Conservation (phyloP, 2,797 vertebrate genomes). For the Discoglossus pictus region DNA sequence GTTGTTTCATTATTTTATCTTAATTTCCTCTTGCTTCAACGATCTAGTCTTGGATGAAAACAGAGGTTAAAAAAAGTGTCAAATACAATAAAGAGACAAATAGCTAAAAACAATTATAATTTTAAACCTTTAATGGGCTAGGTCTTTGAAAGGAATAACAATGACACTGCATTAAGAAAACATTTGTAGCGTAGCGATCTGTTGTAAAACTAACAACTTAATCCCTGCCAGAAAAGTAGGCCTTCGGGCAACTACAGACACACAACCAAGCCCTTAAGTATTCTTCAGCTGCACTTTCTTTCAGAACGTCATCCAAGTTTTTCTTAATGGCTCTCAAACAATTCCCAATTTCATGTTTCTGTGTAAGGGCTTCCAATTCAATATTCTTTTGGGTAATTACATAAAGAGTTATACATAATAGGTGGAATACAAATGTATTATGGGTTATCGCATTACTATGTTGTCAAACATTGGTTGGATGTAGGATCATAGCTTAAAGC, state of each 20-base stretch:
- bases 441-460: too few relatives aligned
- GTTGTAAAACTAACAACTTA: conserved; percentile 54
- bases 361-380: conserved; percentile 27
- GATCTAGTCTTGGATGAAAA: background rate
- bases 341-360: conserved; percentile 24
- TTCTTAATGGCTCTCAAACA: background rate
- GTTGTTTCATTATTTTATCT: background rate
- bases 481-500: too few relatives aligned
- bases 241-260: conserved; percentile 57
- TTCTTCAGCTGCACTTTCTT: conserved; percentile 31
- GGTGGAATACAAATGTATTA: too few relatives aligned
- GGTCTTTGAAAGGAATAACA: conserved; percentile 52
- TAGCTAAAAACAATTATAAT: conserved; percentile 2
- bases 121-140: conserved; percentile 20
- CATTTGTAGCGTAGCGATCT: conserved; percentile 52
- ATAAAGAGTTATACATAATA: too few relatives aligned
- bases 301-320: conserved; percentile 14
- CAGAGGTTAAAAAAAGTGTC: background rate
- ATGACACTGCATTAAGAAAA: conserved; percentile 50
- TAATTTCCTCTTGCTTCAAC: too few relatives aligned
- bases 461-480: too few relatives aligned
- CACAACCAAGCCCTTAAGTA: conserved; percentile 55
- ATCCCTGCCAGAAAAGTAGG: conserved; percentile 59
- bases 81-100: conserved; percentile 17
- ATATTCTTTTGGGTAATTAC: background rate